These are phyloP conservation scores for Heliconius hermathena DNA, from an alignment of 1,140 invertebrate genomes.

Conservation along the genomic window DNA sequence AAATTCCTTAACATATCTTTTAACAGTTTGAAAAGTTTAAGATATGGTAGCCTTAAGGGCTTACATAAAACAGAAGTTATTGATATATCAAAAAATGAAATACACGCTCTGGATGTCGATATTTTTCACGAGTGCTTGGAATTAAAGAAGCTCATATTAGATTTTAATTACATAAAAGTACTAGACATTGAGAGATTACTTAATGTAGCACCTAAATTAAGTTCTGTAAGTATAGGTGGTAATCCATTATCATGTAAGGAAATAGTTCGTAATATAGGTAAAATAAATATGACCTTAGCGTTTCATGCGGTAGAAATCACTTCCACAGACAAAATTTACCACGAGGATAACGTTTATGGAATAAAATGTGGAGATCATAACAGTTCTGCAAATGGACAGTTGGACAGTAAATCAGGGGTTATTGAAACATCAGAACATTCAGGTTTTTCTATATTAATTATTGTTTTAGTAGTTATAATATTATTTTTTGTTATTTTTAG, in stretches of 20 bases:
- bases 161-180: conserved; percentile 61
- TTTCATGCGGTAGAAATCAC: conserved; percentile 56
- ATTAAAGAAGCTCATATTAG: conserved; percentile 59
- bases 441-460: conserved; percentile 29
- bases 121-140: conserved; percentile 66
- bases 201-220: conserved; percentile 49
- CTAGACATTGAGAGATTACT: conserved; percentile 59
- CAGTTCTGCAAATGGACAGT: neutral
- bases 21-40: conserved; percentile 52
- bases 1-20: conserved; percentile 65
- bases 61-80: conserved; percentile 58
- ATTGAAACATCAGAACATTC: conserved; percentile 5
- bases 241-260: conserved; percentile 67
- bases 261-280: conserved; percentile 56
- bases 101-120: conserved; percentile 55
- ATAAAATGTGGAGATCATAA: conserved; percentile 61
- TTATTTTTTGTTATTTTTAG: conserved; percentile 36
- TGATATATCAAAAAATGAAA: conserved; percentile 64
- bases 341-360: conserved; percentile 72
- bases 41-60: conserved; percentile 64
- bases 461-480: conserved; percentile 43
- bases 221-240: conserved; percentile 62
- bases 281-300: conserved; percentile 37
- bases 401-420: neutral
- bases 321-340: conserved; percentile 64